Conservation (phyloP, 2,113 vertebrate genomes). For the Sisor rabdophorus region DNA sequence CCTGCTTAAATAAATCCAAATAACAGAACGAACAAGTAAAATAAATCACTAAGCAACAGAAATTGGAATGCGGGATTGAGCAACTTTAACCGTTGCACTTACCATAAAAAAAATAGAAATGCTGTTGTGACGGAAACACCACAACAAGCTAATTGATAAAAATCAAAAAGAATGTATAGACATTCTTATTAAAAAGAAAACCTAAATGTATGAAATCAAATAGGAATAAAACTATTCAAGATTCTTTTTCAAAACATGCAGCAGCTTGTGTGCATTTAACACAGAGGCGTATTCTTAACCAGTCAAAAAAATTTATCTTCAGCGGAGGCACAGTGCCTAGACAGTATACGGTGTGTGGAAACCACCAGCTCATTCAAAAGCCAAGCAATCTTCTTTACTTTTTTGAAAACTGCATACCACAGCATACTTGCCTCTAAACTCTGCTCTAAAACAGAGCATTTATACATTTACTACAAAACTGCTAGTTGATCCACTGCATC, state of each 20-base stretch:
- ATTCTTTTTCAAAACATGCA: not conserved
- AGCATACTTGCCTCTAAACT: constrained; percentile 11
- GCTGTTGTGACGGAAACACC: not conserved
- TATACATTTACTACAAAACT: constrained; percentile 8
- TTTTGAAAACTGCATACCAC: not conserved
- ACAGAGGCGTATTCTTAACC: not conserved
- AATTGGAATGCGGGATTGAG: not conserved
- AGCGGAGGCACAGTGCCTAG: not conserved
- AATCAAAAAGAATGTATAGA: not conserved
- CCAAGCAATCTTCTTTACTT: constrained; percentile 23
- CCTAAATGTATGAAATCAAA: too few species aligned
- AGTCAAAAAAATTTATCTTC: not conserved
- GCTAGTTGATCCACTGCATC: not conserved
- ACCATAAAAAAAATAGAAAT: not conserved
- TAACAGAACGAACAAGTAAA: not conserved
- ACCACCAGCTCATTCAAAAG: constrained; percentile 17
- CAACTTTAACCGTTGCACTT: not conserved
- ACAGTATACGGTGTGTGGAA: not conserved
- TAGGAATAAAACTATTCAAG: not conserved
- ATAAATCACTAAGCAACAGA: not conserved
- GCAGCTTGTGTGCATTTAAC: not conserved
- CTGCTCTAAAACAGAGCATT: constrained; percentile 43
- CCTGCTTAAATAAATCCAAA: not conserved
- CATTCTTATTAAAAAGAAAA: not conserved
- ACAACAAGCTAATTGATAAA: not conserved